Evolutionary conservation across 2,888 invertebrate species (phyloP).

Genomic region (Drosophila koepferae): DNA sequence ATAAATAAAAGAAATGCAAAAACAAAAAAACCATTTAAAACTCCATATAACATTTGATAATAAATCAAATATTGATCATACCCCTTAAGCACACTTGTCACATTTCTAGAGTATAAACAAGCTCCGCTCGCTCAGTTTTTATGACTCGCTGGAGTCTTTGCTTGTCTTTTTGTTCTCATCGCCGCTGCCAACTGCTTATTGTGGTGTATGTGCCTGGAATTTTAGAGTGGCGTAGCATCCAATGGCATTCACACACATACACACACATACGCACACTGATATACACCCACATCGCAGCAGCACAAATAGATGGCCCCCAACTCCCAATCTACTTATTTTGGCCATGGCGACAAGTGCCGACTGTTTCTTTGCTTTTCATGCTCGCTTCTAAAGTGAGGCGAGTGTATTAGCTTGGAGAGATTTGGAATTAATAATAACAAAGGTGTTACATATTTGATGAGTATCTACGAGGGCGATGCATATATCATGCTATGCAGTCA

Average conservation of each 20-base stretch:
- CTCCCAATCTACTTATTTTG: constrained; percentile 28
- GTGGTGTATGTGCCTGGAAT: constrained; percentile 70
- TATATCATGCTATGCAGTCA: neutral
- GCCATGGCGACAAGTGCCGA: constrained; percentile 55
- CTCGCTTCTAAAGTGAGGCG: constrained; percentile 12
- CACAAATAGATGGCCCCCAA: constrained; percentile 19
- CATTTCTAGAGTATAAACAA: constrained; percentile 43
- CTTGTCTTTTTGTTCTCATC: constrained; percentile 35
- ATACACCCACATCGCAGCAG: constrained; percentile 22
- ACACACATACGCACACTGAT: neutral
- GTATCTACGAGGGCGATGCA: too few species aligned
- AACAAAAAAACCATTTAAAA: neutral
- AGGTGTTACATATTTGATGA: too few species aligned
- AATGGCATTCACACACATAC: constrained; percentile 27
- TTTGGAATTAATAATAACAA: neutral
- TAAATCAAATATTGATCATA: neutral
- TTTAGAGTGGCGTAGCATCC: constrained; percentile 51
- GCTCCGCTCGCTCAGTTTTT: constrained; percentile 64
- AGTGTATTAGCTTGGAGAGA: neutral
- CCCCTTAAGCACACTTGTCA: neutral
- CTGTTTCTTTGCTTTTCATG: constrained; percentile 28
- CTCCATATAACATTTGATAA: neutral
- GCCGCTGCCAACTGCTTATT: constrained; percentile 61
- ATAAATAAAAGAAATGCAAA: too few species aligned
- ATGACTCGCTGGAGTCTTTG: constrained; percentile 72